Percentiles rank a stretch among this genome's conserved stretches.
These are phyloP conservation scores for Zophobas atratus DNA, from an alignment of 1,140 invertebrate genomes.

Conservation along the genomic window DNA sequence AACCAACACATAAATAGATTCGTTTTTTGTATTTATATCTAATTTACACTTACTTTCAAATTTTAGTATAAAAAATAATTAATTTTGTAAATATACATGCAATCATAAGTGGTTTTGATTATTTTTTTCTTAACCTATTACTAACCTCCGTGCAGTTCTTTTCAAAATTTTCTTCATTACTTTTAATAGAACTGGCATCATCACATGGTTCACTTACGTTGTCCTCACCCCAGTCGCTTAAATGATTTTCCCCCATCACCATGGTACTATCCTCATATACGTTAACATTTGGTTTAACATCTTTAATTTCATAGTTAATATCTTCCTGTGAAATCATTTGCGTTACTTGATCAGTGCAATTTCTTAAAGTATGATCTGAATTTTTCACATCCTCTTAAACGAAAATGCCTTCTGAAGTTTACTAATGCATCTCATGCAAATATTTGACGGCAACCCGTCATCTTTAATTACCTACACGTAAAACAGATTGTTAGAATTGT, in stretches of 20 bases:
- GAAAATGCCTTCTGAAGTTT: slow-evolving; percentile 54
- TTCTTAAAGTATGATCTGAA: slow-evolving; percentile 54
- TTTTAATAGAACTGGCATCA: slow-evolving; percentile 22
- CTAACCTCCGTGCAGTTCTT: not conserved
- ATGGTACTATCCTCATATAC: not conserved
- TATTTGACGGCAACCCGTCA: slow-evolving; percentile 60
- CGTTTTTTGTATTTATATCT: too few relatives aligned
- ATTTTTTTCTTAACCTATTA: too few relatives aligned
- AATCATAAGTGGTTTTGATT: too few relatives aligned
- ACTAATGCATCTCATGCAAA: slow-evolving; percentile 58
- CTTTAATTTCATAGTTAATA: slow-evolving; percentile 19
- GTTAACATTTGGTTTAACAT: slow-evolving; percentile 8
- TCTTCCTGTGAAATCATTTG: slow-evolving; percentile 25
- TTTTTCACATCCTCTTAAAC: slow-evolving; percentile 60
- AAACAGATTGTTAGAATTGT: not conserved
- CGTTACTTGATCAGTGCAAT: slow-evolving; percentile 32
- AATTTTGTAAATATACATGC: too few relatives aligned
- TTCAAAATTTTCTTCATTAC: slow-evolving; percentile 26
- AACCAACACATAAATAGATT: too few relatives aligned
- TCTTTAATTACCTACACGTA: slow-evolving; percentile 55
- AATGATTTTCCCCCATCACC: not conserved
- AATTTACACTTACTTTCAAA: too few relatives aligned
- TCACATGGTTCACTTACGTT: slow-evolving; percentile 5
- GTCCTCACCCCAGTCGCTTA: not conserved
- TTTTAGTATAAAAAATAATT: too few relatives aligned